Base-by-base conservation (phyloP, 2,113 vertebrate species). In the Platysteira castanea region DNA sequence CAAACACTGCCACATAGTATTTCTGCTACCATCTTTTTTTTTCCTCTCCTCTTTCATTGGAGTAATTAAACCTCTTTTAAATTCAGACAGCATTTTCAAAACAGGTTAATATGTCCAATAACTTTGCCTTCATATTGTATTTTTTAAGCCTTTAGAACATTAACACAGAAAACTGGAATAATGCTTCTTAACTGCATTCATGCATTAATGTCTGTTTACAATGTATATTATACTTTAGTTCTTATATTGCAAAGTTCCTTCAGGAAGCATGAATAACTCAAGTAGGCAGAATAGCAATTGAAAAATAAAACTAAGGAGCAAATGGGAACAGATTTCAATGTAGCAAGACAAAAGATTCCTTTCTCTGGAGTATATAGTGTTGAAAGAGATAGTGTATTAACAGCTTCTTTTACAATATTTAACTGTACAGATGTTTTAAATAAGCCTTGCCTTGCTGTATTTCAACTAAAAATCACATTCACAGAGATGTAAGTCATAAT, bases 401-500 rank as follows among this genome's bases (percentile, higher is more conserved):
- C 20, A 67, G 35, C 10, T 86, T 67, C 26, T 91, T 95, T 82
- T 83, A 69, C 54, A 89, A 95, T 86, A 67, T 75, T n/a, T 75
- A 79, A 90, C 77, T 87, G 46, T 53, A 87, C 74, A 95, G 44
- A 79, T 94, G 19, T 27, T 90, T 96, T 94, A 83, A 77, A 61
- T 84, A 88, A 80, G n/a, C 10, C 71, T 52, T 75, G 78, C 28
- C 67, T 93, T 89, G 65, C 77, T 85, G 39, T 6, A 23, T 92
- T 92, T 95, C 28, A 81, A 84, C 35, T 84, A 57, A 87, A 95
- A 96, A 71, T 31, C 16, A 65, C 21, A 56, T 44, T 74, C 47
- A 85, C 23, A 57, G 69, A 86, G 84, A 94, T 95, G 77, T 91
- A 92, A 93, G 44, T 90, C 91, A 93, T 93, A 97, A 97, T 46